phyloP scores from a whole-genome alignment of 2,888 invertebrate species.

The Willowsia nigromaculata region DNA sequence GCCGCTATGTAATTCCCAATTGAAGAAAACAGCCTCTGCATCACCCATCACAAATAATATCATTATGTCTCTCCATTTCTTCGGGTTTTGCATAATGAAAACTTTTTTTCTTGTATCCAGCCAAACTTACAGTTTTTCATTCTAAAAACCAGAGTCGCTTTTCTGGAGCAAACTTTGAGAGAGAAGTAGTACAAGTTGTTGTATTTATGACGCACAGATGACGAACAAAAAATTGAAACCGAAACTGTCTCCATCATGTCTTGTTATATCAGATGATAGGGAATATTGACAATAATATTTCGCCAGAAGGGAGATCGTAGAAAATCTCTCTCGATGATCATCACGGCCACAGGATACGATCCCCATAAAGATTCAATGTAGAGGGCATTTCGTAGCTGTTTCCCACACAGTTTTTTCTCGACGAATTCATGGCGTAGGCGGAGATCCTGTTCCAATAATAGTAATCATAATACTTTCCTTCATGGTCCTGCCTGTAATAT shows the following conservation, averaged over 20 bases:
- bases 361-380: conserved; percentile 14
- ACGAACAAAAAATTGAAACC: background rate
- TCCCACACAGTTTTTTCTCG: too few species aligned
- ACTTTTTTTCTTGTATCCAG: conserved; percentile 32
- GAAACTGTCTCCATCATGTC: background rate
- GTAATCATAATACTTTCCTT: background rate
- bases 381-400: background rate
- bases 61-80: background rate
- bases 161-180: background rate
- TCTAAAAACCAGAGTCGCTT: too few species aligned
- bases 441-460: background rate
- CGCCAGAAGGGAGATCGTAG: background rate
- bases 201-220: conserved; percentile 24
- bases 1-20: background rate
- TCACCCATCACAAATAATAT: conserved; percentile 28
- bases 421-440: conserved; percentile 1
- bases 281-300: background rate
- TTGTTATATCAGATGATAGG: background rate
- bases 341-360: background rate
- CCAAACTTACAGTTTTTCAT: background rate
- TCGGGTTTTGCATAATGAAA: conserved; percentile 46
- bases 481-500: background rate
- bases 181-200: background rate
- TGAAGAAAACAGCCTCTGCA: background rate
- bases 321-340: background rate